phyloP scores from a whole-genome alignment of 2,113 vertebrate species.

The Tachysurus fulvidraco region DNA sequence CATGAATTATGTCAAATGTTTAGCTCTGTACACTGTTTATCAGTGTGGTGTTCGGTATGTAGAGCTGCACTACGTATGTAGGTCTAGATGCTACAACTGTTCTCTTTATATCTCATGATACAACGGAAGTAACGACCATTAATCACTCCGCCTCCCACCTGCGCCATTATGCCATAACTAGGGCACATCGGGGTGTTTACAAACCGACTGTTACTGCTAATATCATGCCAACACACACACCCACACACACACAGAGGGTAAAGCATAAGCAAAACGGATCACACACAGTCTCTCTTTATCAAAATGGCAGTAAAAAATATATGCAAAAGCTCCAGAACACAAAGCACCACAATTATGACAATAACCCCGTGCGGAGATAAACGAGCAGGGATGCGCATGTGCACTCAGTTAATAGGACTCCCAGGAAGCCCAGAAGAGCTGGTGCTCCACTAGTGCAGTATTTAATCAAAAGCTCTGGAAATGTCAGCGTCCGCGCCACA shows the following conservation, averaged over 20 bases:
- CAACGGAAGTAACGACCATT: conserved; percentile 68
- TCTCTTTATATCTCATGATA: conserved; percentile 57
- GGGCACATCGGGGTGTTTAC: conserved; percentile 72
- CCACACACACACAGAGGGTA: neutral
- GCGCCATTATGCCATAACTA: conserved; percentile 64
- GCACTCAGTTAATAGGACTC: conserved; percentile 29
- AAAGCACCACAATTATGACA: conserved; percentile 25
- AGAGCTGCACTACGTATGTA: conserved; percentile 23
- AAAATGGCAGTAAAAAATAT: conserved; percentile 2
- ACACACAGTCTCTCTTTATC: neutral
- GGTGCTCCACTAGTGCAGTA: conserved; percentile 23
- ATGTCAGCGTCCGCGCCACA: conserved; percentile 35
- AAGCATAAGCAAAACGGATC: neutral
- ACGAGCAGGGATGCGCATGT: conserved; percentile 22
- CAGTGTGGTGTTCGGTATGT: neutral
- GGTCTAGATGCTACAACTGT: conserved; percentile 53
- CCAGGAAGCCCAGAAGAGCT: conserved; percentile 27
- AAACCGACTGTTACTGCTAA: conserved; percentile 20
- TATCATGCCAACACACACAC: neutral
- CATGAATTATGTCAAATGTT: neutral
- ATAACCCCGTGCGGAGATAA: conserved; percentile 65
- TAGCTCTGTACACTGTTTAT: neutral
- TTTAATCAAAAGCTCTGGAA: conserved; percentile 50
- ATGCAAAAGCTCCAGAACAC: neutral
- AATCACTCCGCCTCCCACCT: conserved; percentile 57